Evolutionary conservation across 2,888 invertebrate genomes (phyloP), one percentile per base, ranked within the genome.

Genomic region (Dorcus hopei): DNA sequence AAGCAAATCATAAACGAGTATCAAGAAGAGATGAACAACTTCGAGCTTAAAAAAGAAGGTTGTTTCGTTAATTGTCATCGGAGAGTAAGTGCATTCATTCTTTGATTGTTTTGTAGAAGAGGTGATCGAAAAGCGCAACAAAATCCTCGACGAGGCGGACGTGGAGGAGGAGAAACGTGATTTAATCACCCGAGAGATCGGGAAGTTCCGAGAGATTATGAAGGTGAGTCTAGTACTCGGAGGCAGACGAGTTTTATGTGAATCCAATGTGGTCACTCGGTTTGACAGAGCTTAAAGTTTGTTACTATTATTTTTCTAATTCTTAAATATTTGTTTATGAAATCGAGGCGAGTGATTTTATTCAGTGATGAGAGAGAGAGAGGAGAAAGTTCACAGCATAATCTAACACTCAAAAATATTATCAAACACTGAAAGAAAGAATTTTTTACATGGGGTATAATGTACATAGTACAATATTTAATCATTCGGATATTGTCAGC

Each of bases 131-230:
- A 85, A 85, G 68, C 82, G 85, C 67, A 85, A 85, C 63, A 86
- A 86, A 71, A 85, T 86, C 59, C 80, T 93, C 38, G 91, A 91
- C 70, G 92, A 93, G 72, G 90, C 91, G 38, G 95, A 94, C 77
- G 88, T 97, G 61, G 97, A 97, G 75, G 97, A 97, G 80, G 97
- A 97, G 75, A 96, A 97, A 79, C 88, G 95, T 50, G 95, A 95
- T 79, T 86, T 97, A 69, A 98, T 98, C 70, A 95, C 94, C 73
- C 86, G 96, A 70, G 98, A 98, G 85, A 98, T 98, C 79, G 94
- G 94, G 71, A 95, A 95, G 81, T 98, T 98, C 82, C 87, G 97
- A 63, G 96, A 97, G 82, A 92, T 94, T 68, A 97, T 95, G 90
- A 95, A 95, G 92, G 94, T 94, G 87, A 84, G 82, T 74, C 63